phyloP scores from a whole-genome alignment of 2,113 vertebrate genomes.

The Alaudala cheleensis region DNA sequence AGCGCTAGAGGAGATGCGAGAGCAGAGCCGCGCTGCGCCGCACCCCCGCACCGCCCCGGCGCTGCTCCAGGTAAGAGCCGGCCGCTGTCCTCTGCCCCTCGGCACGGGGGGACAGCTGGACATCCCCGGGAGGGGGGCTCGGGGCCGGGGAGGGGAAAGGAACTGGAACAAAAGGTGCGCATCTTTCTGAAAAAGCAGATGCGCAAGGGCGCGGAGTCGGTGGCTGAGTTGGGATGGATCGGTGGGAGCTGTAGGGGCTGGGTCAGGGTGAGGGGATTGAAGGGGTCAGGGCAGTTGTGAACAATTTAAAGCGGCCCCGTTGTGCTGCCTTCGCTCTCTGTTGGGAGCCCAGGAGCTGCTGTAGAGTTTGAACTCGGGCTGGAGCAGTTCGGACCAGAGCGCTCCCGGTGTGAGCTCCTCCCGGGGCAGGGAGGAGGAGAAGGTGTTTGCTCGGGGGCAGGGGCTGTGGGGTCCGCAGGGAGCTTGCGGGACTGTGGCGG shows the following conservation, averaged over 20 bases:
- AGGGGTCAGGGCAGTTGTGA: neutral
- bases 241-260: neutral
- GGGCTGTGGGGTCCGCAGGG: rapidly evolving
- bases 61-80: neutral
- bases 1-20: constrained; percentile 52
- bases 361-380: rapidly evolving
- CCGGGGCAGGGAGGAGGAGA: neutral
- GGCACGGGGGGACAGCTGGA: neutral
- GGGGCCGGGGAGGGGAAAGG: neutral
- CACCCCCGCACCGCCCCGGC: neutral
- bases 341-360: neutral
- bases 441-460: rapidly evolving
- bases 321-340: rapidly evolving
- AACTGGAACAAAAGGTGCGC: neutral
- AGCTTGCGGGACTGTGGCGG: neutral
- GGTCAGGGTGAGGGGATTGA: rapidly evolving
- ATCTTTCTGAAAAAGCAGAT: neutral
- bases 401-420: rapidly evolving
- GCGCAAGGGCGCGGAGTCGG: neutral
- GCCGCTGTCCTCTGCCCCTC: neutral
- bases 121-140: neutral
- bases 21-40: neutral
- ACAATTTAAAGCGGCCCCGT: rapidly evolving
- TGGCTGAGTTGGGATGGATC: neutral
- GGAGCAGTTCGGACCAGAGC: neutral